Conservation (phyloP, 2,113 vertebrate genomes). For the Chrysochloris asiatica region DNA sequence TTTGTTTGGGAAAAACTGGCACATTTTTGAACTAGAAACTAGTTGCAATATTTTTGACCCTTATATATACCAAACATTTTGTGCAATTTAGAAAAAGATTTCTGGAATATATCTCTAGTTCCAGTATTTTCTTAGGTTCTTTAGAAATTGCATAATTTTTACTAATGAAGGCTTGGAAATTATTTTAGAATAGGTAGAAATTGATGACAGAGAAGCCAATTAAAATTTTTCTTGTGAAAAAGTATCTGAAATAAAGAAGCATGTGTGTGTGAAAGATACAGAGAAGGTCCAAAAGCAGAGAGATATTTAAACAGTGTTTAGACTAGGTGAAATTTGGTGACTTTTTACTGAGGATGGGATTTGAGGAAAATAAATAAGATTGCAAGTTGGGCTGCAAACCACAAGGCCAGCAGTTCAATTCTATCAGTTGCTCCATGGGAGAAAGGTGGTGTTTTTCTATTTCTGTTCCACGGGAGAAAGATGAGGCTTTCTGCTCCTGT, state of each 20-base stretch:
- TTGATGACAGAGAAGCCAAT: background rate
- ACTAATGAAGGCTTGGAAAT: background rate
- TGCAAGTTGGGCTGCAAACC: too few relatives aligned
- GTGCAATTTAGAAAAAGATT: background rate
- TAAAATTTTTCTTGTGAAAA: slow-evolving; percentile 25
- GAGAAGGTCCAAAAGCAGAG: background rate
- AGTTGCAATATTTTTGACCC: too few relatives aligned
- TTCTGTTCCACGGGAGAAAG: too few relatives aligned
- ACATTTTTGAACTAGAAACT: too few relatives aligned
- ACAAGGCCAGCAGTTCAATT: too few relatives aligned
- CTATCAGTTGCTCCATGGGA: too few relatives aligned
- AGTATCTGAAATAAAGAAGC: background rate
- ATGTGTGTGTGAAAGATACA: background rate
- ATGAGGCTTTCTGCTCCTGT: too few relatives aligned
- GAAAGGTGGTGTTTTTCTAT: too few relatives aligned
- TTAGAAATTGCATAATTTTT: background rate
- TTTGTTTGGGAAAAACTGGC: too few relatives aligned
- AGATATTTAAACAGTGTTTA: background rate
- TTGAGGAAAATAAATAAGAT: slow-evolving; percentile 16
- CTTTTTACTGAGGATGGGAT: background rate
- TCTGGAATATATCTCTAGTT: background rate
- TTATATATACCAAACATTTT: background rate
- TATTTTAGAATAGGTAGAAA: slow-evolving; percentile 51
- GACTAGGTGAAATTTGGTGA: background rate
- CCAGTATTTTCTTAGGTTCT: background rate